A percentile compares a stretch with the other conserved stretches of the same genome.
Evolutionary conservation across 2,113 vertebrate genomes (phyloP).

Genomic region (Bombycilla garrulus): DNA sequence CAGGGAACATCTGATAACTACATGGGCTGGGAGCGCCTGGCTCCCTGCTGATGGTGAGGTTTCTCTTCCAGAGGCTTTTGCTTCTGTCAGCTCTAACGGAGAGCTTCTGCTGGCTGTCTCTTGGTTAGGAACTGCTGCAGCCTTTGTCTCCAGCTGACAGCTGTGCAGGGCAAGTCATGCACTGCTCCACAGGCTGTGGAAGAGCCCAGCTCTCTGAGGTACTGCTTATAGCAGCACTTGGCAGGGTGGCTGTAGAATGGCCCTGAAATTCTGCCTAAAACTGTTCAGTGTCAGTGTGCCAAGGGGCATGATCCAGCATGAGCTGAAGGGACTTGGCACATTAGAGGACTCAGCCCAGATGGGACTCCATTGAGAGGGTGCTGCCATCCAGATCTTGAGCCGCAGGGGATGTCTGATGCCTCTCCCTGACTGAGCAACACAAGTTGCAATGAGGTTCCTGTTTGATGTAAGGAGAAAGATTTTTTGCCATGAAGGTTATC

Average conservation of each 20-base stretch:
- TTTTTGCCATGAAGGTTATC: background rate
- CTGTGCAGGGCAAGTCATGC: background rate
- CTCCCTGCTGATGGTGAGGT: background rate
- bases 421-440: background rate
- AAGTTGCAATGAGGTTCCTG: background rate
- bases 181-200: background rate
- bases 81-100: background rate
- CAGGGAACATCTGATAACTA: background rate
- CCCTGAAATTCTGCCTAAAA: background rate
- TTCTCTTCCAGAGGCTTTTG: background rate
- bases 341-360: background rate
- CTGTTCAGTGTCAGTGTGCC: background rate
- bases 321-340: background rate
- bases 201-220: background rate
- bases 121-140: background rate
- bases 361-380: background rate
- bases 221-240: background rate
- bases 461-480: background rate
- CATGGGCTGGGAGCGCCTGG: background rate
- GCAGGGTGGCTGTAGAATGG: background rate
- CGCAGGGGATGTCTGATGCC: background rate
- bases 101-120: background rate
- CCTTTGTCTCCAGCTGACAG: background rate
- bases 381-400: background rate
- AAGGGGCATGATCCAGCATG: rapidly evolving